A percentile compares a stretch with the other conserved stretches of the same genome.
phyloP scores from a whole-genome alignment of 2,113 vertebrate genomes.

The Crotalus tigris region DNA sequence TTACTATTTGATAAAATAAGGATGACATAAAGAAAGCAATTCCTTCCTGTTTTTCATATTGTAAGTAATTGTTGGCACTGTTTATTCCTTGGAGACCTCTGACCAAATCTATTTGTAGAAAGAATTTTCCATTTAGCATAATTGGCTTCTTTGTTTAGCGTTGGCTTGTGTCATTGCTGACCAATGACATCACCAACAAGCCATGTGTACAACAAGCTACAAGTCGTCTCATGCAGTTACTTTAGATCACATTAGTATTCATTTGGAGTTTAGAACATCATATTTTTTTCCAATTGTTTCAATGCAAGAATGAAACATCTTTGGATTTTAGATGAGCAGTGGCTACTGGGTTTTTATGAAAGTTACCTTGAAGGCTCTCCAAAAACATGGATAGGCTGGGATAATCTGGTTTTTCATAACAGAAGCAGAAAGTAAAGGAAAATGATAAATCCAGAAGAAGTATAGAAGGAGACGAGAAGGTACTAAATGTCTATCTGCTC shows the following conservation, averaged over 20 bases:
- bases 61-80: neutral
- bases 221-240: fast-evolving
- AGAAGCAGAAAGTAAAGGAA: neutral
- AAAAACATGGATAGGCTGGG: neutral
- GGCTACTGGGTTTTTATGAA: neutral
- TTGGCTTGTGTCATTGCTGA: neutral
- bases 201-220: fast-evolving
- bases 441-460: neutral
- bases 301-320: neutral
- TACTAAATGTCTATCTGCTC: neutral
- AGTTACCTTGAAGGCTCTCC: neutral
- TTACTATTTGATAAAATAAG: fast-evolving
- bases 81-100: neutral
- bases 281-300: neutral
- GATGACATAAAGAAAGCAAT: neutral
- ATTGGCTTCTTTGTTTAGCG: neutral
- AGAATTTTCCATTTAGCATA: neutral
- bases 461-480: neutral
- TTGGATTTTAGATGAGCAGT: neutral
- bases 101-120: constrained; percentile 1
- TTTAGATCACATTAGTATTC: fast-evolving
- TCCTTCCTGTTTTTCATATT: constrained; percentile 17
- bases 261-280: neutral
- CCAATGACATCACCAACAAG: neutral
- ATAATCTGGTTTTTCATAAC: neutral